phyloP scores from a whole-genome alignment of 2,888 invertebrate genomes.

The Hermaeophaga mercurialis region DNA sequence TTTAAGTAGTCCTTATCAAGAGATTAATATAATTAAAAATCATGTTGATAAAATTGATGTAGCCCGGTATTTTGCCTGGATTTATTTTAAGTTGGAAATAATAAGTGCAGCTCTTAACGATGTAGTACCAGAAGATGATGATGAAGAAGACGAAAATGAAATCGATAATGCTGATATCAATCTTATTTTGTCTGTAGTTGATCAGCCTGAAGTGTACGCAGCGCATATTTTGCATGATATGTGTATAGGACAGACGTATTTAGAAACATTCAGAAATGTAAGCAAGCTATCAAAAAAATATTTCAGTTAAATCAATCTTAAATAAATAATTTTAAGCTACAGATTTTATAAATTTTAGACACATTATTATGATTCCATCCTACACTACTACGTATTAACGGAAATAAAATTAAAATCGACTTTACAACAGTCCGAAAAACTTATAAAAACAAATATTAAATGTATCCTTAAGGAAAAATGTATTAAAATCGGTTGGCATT shows the following conservation, averaged over 20 bases:
- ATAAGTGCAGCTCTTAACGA: conserved; percentile 41
- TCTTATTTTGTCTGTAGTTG: conserved; percentile 39
- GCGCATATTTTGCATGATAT: conserved; percentile 52
- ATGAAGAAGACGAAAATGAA: conserved; percentile 31
- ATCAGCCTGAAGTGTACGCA: conserved; percentile 48
- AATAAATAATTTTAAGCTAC: not conserved
- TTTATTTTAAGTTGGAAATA: conserved; percentile 44
- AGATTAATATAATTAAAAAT: conserved; percentile 23
- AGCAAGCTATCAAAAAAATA: conserved; percentile 42
- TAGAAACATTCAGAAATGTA: conserved; percentile 57
- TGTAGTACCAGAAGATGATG: conserved; percentile 30
- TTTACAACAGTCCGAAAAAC: conserved; percentile 41
- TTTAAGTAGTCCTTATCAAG: conserved; percentile 42
- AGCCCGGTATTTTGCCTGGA: conserved; percentile 50
- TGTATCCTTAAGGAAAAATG: conserved; percentile 37
- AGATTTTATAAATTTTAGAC: conserved; percentile 49
- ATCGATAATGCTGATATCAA: conserved; percentile 7
- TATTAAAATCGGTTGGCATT: conserved; percentile 43
- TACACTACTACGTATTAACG: conserved; percentile 42
- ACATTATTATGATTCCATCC: conserved; percentile 49
- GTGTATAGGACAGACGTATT: conserved; percentile 52
- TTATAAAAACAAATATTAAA: conserved; percentile 42
- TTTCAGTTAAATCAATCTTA: too few relatives aligned
- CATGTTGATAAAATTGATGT: conserved; percentile 40
- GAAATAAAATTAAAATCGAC: conserved; percentile 46